Evolutionary conservation across 1,140 invertebrate species (phyloP), one percentile per base, ranked within the genome.

Genomic region (Papilio polytes): DNA sequence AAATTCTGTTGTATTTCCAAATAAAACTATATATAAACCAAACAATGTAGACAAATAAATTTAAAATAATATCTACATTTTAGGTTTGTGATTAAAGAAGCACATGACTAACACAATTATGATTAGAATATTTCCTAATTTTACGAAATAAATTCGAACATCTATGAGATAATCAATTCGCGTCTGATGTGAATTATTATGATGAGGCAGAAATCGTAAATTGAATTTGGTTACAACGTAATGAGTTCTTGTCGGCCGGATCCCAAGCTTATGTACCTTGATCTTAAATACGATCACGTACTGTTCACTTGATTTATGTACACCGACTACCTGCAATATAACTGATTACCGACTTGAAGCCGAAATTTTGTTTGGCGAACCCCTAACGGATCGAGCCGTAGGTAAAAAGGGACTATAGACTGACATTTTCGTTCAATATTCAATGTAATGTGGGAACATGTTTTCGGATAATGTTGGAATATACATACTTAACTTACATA

Each of bases 211-310:
- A 85, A 86, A 87, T 84, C 85, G 87, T 90, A 94, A 94, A 94
- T 93, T 92, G 91, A 93, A 94, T 94, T 92, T 91, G 89, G 91
- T 94, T 94, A 93, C 87, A 91, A 87, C 90, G 87, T 93, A 93
- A 94, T 93, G 92, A 94, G 92, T 91, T 92, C 91, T 89, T 91
- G 91, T 91, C 87, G 88, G 82, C 85, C 81, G 85, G 86, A 90
- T 90, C 59, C 53, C 59, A n/a, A 41, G 41, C 76, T 91, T 90
- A 86, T 92, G 88, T 94, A 90, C 89, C 85, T 90, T 90, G 87
- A 92, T 93, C 90, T 91, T 93, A 85, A 94, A 92, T 93, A 91
- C 91, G 88, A 93, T 94, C 91, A 94, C 91, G 93, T 93, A 89
- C 81, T 85, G 81, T 89, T 91, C 89, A 87, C 88, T 92, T 92